These are phyloP conservation scores for Lophotriccus pileatus DNA, from an alignment of 2,797 vertebrate species.

Conservation along the genomic window DNA sequence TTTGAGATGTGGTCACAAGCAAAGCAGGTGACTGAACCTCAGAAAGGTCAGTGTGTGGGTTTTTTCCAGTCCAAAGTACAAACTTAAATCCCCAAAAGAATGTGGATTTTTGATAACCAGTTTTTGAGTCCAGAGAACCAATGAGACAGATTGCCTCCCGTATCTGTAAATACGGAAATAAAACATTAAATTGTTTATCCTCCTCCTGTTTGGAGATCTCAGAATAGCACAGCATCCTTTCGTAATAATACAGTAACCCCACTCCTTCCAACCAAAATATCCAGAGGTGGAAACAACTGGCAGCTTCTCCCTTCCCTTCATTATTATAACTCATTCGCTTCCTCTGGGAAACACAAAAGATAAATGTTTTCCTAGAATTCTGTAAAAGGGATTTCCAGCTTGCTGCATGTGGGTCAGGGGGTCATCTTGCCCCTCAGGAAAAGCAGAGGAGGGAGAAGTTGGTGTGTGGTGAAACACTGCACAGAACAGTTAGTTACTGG, in stretches of 20 bases:
- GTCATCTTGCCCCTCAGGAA: background rate
- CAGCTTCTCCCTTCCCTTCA: background rate
- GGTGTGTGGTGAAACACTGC: fast-evolving
- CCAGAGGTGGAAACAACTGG: slow-evolving; percentile 3
- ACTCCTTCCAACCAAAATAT: background rate
- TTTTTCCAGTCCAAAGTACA: background rate
- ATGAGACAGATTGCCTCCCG: background rate
- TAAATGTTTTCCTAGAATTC: background rate
- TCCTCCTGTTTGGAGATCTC: background rate
- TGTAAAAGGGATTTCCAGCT: background rate
- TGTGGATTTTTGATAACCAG: background rate
- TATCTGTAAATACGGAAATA: background rate
- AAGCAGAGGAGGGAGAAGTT: background rate
- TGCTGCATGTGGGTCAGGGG: background rate
- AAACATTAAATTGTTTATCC: background rate
- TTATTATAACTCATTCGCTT: slow-evolving; percentile 23
- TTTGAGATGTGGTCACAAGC: background rate
- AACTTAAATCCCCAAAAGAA: background rate
- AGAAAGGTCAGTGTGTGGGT: background rate
- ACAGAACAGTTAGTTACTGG: fast-evolving
- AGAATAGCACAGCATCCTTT: slow-evolving; percentile 16
- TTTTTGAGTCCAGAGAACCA: background rate
- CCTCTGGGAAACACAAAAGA: background rate
- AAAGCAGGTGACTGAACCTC: background rate
- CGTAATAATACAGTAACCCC: background rate